These are phyloP conservation scores for Glaucidium brasilianum DNA, from an alignment of 2,113 vertebrate species.

Conservation along the genomic window DNA sequence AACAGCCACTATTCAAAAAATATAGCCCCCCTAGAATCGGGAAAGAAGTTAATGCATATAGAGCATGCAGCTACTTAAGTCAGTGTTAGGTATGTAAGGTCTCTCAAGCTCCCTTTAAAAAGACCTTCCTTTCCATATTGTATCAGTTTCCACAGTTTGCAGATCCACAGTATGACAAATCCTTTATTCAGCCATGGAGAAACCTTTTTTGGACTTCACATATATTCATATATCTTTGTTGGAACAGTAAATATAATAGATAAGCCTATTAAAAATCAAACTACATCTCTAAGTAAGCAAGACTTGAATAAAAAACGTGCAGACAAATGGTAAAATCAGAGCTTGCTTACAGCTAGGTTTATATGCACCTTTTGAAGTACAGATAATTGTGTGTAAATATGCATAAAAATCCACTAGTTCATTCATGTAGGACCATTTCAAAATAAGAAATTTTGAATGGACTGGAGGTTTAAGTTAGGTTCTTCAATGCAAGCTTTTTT, in stretches of 20 bases:
- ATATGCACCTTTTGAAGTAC: not conserved
- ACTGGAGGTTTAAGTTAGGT: not conserved
- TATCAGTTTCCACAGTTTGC: not conserved
- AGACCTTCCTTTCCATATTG: not conserved
- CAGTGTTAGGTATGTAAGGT: not conserved
- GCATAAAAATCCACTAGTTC: not conserved
- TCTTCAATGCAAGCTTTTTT: not conserved
- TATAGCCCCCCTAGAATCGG: not conserved
- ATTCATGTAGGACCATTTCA: not conserved
- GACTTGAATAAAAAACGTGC: not conserved
- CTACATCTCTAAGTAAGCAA: not conserved
- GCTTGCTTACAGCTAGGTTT: not conserved
- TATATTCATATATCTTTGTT: not conserved
- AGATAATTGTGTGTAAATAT: not conserved
- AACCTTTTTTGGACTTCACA: fast-evolving
- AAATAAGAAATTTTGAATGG: not conserved
- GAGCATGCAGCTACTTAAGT: not conserved
- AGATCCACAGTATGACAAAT: not conserved
- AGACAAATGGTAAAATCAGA: not conserved
- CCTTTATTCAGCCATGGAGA: not conserved
- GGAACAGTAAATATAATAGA: not conserved
- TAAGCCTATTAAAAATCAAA: not conserved
- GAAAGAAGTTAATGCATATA: not conserved
- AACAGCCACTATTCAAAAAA: not conserved
- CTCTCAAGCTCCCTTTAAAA: not conserved